Evolutionary conservation across 2,113 vertebrate genomes (phyloP).

Genomic region (Aptenodytes patagonicus): DNA sequence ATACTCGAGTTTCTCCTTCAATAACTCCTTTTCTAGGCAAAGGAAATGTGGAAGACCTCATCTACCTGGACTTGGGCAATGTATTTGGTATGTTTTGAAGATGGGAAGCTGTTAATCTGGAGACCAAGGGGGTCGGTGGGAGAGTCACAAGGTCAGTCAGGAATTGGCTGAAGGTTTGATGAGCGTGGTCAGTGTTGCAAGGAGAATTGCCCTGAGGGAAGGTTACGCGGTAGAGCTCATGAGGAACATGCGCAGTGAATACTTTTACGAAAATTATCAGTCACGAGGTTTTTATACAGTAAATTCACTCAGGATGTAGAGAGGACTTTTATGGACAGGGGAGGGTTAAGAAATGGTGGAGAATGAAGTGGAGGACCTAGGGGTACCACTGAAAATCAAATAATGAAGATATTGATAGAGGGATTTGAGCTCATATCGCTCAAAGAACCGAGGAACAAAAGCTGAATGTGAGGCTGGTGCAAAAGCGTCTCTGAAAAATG

Average conservation of each 20-base stretch:
- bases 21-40: background rate
- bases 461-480: background rate
- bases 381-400: background rate
- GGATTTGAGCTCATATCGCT: background rate
- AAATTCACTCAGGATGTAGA: background rate
- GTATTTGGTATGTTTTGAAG: background rate
- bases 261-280: background rate
- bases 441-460: background rate
- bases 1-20: background rate
- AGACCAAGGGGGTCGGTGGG: background rate
- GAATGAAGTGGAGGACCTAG: background rate
- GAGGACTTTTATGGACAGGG: background rate
- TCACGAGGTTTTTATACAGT: background rate
- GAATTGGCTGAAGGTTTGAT: background rate
- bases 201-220: background rate
- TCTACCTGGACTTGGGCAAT: too few relatives aligned
- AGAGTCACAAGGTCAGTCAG: background rate
- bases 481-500: background rate
- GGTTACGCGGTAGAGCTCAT: background rate
- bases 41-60: background rate
- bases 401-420: background rate
- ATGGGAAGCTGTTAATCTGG: background rate
- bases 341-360: background rate
- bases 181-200: background rate
- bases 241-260: background rate